Evolutionary conservation across 2,797 vertebrate species (phyloP).

Genomic region (Taeniopygia guttata): DNA sequence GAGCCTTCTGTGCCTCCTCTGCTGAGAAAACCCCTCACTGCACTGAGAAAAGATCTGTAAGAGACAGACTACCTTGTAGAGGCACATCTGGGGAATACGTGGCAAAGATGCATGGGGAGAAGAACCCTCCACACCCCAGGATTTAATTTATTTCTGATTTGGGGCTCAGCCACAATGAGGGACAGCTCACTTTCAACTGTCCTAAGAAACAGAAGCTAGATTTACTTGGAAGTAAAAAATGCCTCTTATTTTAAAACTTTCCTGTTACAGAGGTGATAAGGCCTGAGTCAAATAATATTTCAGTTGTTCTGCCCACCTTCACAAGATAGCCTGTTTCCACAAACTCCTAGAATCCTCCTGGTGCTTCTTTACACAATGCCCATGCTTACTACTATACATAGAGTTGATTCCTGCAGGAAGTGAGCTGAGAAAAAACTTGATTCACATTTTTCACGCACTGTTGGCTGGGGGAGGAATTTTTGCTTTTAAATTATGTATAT

Average conservation of each 20-base stretch:
- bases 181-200: neutral
- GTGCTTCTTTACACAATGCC: neutral
- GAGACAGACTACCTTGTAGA: neutral
- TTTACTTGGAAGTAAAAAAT: neutral
- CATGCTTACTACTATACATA: neutral
- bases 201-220: neutral
- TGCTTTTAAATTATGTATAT: slow-evolving; percentile 72
- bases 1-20: neutral
- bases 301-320: neutral
- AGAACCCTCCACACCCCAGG: neutral
- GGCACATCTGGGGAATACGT: neutral
- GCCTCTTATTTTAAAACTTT: neutral
- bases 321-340: neutral
- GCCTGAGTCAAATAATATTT: neutral
- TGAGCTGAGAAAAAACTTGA: neutral
- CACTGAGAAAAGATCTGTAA: neutral
- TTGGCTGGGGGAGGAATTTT: slow-evolving; percentile 46
- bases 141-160: neutral
- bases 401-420: neutral
- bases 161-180: neutral
- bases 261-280: neutral
- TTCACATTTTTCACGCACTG: slow-evolving; percentile 48
- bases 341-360: neutral
- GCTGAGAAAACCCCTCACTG: neutral
- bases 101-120: neutral